These are phyloP conservation scores for Fukomys damarensis DNA, from an alignment of 2,113 vertebrate species.

Conservation along the genomic window DNA sequence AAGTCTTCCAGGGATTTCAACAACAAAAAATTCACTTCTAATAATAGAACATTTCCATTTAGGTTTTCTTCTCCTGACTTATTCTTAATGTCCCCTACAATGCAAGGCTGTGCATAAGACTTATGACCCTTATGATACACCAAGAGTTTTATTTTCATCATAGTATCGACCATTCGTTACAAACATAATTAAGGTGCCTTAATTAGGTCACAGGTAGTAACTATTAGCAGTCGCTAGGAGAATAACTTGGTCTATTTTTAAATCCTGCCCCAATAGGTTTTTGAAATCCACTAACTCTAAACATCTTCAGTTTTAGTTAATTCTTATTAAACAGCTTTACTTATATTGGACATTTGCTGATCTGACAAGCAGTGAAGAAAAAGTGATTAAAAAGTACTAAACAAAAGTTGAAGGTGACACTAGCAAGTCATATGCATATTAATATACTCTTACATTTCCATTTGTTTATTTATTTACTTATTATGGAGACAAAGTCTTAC, in stretches of 20 bases:
- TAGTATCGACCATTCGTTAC: neutral
- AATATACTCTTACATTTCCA: neutral
- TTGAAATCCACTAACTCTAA: neutral
- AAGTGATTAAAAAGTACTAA: neutral
- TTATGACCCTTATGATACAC: neutral
- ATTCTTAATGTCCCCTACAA: neutral
- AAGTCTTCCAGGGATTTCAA: constrained; percentile 46
- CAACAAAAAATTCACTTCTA: constrained; percentile 27
- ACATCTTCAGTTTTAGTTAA: neutral
- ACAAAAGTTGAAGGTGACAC: neutral
- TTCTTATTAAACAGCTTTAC: constrained; percentile 24
- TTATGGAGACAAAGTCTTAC: neutral
- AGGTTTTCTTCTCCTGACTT: neutral
- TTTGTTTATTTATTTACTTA: neutral
- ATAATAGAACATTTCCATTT: constrained; percentile 50
- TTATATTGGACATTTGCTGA: neutral
- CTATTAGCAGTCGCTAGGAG: constrained; percentile 12
- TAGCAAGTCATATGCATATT: neutral
- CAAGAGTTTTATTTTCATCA: neutral
- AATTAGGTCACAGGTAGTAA: constrained; percentile 34
- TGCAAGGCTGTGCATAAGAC: neutral
- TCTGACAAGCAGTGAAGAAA: neutral
- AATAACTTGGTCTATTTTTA: neutral
- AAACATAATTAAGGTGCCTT: neutral
- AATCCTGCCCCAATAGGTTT: neutral